Evolutionary conservation across 2,888 invertebrate genomes (phyloP), one percentile per base, ranked within the genome.

Genomic region (Didymodactylos carnosus): DNA sequence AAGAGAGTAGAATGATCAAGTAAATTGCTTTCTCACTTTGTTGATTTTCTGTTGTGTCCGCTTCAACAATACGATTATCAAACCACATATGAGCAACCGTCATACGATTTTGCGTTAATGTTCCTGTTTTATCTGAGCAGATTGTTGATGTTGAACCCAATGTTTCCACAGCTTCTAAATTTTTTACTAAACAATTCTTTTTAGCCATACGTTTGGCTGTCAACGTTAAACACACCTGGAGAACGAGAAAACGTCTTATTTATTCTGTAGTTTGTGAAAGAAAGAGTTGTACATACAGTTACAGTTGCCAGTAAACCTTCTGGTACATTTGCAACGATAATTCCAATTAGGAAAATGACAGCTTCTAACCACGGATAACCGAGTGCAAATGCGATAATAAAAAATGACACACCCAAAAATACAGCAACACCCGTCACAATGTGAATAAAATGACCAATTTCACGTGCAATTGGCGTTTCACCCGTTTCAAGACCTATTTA

Each of bases 71-170:
- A 85, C 92, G 91, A 84, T 94, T 92, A 84, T 97, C 95, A 84
- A 94, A 94, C 88, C 94, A 95, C 94, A 95, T 94, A 86, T 97
- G 97, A 78, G 95, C 94, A 75, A 97, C 95, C 39, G 97, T 97
- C 97, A 97, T 97, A 80, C 94, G 87, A 87, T 98, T 98, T 86
- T 98, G 97, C 27, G 97, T 98, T 76, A 95, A 86, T 16, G 95
- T 98, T 78, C 97, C 97, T 78, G 97, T 97, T 86, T 97, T 97
- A 85, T 97, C 97, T n/a, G 97, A 97, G 87, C 98, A 98, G 85
- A 98, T 98, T 78, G 95, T 97, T 76, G 94, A 94, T 16, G 97
- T 98, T 69, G 95, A 97, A 75, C 98, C 97, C 74, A 98, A 87
- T 69, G 97, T 98, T 86, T 98, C 97, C 39, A 98, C 97, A 80